These are phyloP conservation scores for Xestia ashworthii DNA, from an alignment of 2,888 invertebrate genomes.

Conservation along the genomic window DNA sequence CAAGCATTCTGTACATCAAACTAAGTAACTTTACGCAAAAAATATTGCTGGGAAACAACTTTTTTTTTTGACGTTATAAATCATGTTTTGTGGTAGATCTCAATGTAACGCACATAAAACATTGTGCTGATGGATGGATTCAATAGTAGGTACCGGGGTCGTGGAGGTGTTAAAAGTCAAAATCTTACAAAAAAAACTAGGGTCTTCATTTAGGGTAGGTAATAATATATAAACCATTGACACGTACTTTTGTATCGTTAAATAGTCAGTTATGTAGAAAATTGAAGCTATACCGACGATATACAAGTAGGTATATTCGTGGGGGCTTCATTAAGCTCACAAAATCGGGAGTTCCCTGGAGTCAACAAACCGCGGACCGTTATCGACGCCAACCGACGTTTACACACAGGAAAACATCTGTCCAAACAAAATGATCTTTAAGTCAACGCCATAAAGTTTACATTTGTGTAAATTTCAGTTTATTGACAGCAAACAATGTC, in stretches of 20 bases:
- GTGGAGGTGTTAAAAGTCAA: too few species aligned
- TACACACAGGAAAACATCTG: neutral
- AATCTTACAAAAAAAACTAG: too few species aligned
- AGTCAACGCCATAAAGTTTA: neutral
- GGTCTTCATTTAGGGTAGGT: too few species aligned
- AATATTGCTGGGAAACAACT: too few species aligned
- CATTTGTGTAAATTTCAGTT: neutral
- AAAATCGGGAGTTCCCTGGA: conserved; percentile 55
- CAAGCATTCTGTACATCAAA: too few species aligned
- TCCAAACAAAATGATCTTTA: conserved; percentile 19
- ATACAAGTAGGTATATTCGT: neutral
- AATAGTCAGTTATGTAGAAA: neutral
- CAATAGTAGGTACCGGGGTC: too few species aligned
- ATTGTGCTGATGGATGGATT: too few species aligned
- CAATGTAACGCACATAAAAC: too few species aligned
- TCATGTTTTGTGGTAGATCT: too few species aligned
- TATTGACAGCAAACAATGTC: neutral
- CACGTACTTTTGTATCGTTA: neutral
- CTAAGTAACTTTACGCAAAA: too few species aligned
- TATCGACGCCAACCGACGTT: conserved; percentile 25
- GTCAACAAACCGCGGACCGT: neutral
- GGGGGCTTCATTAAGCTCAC: conserved; percentile 23
- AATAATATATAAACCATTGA: too few species aligned
- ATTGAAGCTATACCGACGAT: neutral
- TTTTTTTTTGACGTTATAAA: too few species aligned